These are phyloP conservation scores for Sapayoa aenigma DNA, from an alignment of 2,113 vertebrate species.

Conservation along the genomic window DNA sequence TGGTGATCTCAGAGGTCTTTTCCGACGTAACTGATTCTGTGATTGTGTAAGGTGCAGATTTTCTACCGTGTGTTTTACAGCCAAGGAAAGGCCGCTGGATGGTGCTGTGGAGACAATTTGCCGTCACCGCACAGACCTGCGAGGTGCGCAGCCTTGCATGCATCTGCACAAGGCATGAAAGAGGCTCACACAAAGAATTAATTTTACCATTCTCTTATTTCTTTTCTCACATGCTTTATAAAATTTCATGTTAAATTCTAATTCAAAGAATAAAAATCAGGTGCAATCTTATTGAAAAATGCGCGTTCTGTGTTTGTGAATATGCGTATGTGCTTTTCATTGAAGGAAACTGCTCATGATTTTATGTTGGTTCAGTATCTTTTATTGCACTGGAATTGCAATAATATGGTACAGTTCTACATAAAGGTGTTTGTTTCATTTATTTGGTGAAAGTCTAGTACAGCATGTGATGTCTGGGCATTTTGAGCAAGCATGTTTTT, in stretches of 20 bases:
- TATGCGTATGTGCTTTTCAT: neutral
- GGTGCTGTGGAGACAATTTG: slow-evolving; percentile 54
- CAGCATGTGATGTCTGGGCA: neutral
- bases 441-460: neutral
- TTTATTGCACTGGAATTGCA: neutral
- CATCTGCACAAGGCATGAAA: accelerated
- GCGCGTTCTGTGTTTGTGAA: accelerated
- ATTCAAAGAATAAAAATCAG: neutral
- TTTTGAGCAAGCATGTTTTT: neutral
- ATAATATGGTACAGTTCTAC: neutral
- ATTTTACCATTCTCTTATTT: neutral
- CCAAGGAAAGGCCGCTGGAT: neutral
- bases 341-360: neutral
- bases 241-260: neutral
- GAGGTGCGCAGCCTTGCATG: neutral
- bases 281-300: neutral
- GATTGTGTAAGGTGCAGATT: neutral
- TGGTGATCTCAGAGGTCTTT: too few relatives aligned
- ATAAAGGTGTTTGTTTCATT: neutral
- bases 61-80: neutral
- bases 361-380: neutral
- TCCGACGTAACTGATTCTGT: too few relatives aligned
- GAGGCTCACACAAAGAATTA: neutral
- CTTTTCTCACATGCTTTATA: neutral
- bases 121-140: neutral